phyloP scores from a whole-genome alignment of 2,888 invertebrate species.

The Aromia moschata region DNA sequence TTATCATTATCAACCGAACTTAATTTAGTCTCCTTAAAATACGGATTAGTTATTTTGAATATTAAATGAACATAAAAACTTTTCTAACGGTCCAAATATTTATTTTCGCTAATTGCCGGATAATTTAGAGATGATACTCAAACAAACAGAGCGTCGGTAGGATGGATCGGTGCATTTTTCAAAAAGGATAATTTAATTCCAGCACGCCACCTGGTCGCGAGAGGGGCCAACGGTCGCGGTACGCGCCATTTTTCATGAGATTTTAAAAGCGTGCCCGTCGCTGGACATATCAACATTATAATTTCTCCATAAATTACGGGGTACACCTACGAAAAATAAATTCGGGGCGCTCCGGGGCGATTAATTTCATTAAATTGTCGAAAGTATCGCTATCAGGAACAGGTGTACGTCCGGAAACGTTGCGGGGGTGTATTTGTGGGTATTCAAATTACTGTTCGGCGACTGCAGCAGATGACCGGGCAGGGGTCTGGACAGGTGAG shows the following conservation, averaged over 20 bases:
- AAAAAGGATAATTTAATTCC: constrained; percentile 6
- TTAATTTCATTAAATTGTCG: constrained; percentile 33
- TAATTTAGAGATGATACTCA: constrained; percentile 19
- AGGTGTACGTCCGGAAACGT: constrained; percentile 49
- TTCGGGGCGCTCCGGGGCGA: constrained; percentile 19
- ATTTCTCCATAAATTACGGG: constrained; percentile 22
- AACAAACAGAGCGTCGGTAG: constrained; percentile 15
- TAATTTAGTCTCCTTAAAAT: constrained; percentile 12
- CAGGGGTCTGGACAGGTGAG: constrained; percentile 35
- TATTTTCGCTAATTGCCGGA: constrained; percentile 9
- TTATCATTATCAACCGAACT: constrained; percentile 11
- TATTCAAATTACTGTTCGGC: constrained; percentile 46
- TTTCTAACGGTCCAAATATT: constrained; percentile 12
- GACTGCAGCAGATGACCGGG: constrained; percentile 36
- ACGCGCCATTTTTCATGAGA: constrained; percentile 18
- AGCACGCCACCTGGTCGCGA: constrained; percentile 14
- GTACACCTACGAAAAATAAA: constrained; percentile 18
- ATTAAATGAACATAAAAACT: constrained; percentile 12
- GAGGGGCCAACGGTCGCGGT: constrained; percentile 4
- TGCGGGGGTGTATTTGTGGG: constrained; percentile 50
- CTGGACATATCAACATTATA: constrained; percentile 22
- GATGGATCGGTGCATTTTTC: constrained; percentile 21
- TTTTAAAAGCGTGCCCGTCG: constrained; percentile 16
- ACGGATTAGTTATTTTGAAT: constrained; percentile 17
- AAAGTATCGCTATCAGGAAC: constrained; percentile 42